A percentile compares a stretch with the other conserved stretches of the same genome.
Conservation (phyloP, 2,113 vertebrate genomes). For the Neopipo cinnamomea region DNA sequence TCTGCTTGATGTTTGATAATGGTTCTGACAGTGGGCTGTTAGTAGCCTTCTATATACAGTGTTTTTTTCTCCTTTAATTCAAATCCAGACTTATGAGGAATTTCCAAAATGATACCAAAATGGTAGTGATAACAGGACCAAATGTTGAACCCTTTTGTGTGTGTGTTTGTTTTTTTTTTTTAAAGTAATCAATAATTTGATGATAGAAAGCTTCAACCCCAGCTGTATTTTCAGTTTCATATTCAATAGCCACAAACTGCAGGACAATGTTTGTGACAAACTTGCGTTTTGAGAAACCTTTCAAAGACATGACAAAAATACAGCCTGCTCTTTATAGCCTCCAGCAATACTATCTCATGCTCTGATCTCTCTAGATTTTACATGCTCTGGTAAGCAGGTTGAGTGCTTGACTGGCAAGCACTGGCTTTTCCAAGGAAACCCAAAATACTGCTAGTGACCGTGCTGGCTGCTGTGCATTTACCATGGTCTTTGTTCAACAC, state of each 20-base stretch:
- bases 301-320: slow-evolving; percentile 22
- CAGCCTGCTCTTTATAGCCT: background rate
- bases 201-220: background rate
- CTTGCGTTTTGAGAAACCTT: background rate
- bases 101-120: background rate
- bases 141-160: background rate
- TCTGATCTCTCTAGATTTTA: slow-evolving; percentile 50
- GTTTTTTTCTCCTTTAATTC: background rate
- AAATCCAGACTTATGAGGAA: background rate
- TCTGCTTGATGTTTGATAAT: background rate
- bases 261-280: background rate
- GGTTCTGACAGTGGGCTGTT: background rate
- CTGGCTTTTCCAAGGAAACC: background rate
- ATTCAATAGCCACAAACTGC: background rate
- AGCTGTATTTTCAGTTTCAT: background rate
- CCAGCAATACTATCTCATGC: background rate
- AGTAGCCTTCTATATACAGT: background rate
- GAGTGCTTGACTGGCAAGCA: background rate
- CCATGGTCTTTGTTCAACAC: background rate
- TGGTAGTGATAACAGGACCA: background rate
- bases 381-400: background rate
- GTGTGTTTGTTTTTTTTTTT: background rate
- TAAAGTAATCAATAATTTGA: background rate
- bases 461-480: background rate
- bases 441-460: background rate